Evolutionary conservation across 2,797 vertebrate genomes (phyloP).

Genomic region (Takifugu rubripes): DNA sequence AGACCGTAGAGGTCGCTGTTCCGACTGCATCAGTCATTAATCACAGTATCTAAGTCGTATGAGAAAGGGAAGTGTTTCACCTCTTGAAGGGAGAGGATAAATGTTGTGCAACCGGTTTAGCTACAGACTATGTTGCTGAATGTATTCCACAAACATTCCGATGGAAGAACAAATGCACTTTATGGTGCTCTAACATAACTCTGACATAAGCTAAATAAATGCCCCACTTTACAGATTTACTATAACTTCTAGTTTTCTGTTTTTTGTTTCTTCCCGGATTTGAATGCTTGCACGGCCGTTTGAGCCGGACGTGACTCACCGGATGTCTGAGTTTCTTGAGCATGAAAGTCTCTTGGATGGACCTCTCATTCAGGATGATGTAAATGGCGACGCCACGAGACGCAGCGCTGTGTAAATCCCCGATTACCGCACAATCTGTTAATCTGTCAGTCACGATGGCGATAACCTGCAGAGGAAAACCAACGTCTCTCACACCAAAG

Average conservation of each 20-base stretch:
- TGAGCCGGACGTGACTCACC: slow-evolving; percentile 58
- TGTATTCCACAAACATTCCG: neutral
- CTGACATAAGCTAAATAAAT: too few species aligned
- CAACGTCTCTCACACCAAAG: slow-evolving; percentile 1
- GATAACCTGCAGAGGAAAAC: slow-evolving; percentile 73
- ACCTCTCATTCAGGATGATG: slow-evolving; percentile 80
- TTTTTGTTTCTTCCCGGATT: neutral
- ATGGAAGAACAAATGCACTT: too few species aligned
- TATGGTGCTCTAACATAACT: too few species aligned
- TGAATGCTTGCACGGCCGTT: neutral
- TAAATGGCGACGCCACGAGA: slow-evolving; percentile 80
- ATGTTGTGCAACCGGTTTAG: slow-evolving; percentile 68
- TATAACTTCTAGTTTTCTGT: neutral
- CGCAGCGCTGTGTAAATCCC: slow-evolving; percentile 77
- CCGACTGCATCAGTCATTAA: neutral
- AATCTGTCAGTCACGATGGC: slow-evolving; percentile 84
- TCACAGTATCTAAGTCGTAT: neutral
- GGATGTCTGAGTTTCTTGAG: slow-evolving; percentile 73
- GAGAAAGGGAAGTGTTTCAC: neutral
- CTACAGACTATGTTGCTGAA: neutral
- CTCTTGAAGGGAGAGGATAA: slow-evolving; percentile 29
- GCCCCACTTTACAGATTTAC: neutral
- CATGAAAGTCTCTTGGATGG: slow-evolving; percentile 73
- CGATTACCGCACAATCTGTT: slow-evolving; percentile 81
- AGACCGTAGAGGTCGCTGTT: neutral